These are phyloP conservation scores for Sardinella longiceps DNA, from an alignment of 2,797 vertebrate species.

Conservation along the genomic window DNA sequence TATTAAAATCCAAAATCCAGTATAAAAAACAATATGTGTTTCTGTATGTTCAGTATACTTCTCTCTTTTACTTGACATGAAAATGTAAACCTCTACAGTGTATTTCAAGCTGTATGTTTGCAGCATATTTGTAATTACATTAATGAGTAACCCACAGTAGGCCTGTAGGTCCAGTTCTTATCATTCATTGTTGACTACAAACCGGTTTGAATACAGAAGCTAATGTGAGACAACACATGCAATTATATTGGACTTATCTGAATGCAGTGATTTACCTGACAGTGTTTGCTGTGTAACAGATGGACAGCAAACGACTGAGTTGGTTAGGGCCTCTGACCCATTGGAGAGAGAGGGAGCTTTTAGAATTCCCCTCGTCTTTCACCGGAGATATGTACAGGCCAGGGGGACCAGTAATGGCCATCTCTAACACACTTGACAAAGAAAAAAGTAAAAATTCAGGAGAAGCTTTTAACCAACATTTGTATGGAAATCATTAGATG, in stretches of 20 bases:
- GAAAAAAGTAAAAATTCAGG: background rate
- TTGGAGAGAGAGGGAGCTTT: conserved; percentile 51
- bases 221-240: background rate
- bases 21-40: too few species aligned
- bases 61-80: too few species aligned
- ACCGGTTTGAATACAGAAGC: background rate
- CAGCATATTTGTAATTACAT: background rate
- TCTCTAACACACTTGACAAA: conserved; percentile 62
- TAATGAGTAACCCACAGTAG: background rate
- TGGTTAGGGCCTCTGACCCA: conserved; percentile 68
- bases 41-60: too few species aligned
- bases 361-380: conserved; percentile 34
- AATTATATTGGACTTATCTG: background rate
- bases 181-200: background rate
- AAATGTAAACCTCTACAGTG: too few species aligned
- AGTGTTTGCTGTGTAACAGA: conserved; percentile 73
- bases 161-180: background rate
- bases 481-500: background rate
- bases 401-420: conserved; percentile 70
- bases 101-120: background rate
- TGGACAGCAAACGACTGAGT: conserved; percentile 61
- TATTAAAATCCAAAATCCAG: too few species aligned
- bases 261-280: conserved; percentile 54
- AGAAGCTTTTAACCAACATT: background rate
- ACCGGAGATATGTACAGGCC: conserved; percentile 57